phyloP scores from a whole-genome alignment of 2,888 invertebrate species.

The Lasioglossum oenotherae region DNA sequence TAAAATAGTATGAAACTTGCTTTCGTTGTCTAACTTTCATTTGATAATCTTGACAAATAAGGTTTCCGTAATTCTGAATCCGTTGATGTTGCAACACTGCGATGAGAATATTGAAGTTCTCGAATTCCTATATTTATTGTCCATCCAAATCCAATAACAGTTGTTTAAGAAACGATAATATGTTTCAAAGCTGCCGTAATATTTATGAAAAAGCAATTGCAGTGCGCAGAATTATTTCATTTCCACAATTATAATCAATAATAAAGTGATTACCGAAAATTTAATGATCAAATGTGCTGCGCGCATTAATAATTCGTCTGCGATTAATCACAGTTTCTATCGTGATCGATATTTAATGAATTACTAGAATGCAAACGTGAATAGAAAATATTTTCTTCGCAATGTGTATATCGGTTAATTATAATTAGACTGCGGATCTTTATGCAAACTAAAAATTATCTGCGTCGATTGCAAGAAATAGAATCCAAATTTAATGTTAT shows the following conservation, averaged over 20 bases:
- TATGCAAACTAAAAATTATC: no score
- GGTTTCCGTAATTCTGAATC: conserved; percentile 7
- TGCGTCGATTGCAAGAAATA: no score
- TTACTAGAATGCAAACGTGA: background rate
- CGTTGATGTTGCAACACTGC: background rate
- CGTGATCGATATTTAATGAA: background rate
- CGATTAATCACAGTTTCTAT: background rate
- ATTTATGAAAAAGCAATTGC: background rate
- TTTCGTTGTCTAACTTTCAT: background rate
- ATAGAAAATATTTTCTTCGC: background rate
- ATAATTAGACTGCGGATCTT: no score
- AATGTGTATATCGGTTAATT: background rate
- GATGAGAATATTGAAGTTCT: background rate
- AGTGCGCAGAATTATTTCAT: background rate
- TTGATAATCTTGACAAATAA: background rate
- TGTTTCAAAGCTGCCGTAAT: background rate
- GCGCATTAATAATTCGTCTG: background rate
- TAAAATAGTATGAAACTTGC: background rate
- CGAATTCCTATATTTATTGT: background rate
- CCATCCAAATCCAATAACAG: background rate
- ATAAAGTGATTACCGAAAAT: background rate
- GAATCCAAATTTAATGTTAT: no score
- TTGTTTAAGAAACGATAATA: background rate
- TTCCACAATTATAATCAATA: background rate
- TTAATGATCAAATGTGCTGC: background rate